A percentile compares a stretch with the other conserved stretches of the same genome.
Evolutionary conservation across 2,888 invertebrate genomes (phyloP).

Genomic region (Athetis lepigone): DNA sequence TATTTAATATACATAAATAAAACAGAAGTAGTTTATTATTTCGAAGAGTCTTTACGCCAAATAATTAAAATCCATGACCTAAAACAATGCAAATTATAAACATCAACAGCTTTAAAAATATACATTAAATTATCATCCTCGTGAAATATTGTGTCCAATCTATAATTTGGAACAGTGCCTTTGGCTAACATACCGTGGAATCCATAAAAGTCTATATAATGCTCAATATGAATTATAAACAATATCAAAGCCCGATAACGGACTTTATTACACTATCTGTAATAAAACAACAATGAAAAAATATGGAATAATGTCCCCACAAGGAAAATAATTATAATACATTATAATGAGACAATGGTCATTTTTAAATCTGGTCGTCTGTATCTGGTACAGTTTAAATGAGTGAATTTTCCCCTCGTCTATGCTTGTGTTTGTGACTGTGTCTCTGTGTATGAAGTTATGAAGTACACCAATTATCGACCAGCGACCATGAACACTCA

Average conservation of each 20-base stretch:
- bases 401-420: background rate
- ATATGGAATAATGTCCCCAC: background rate
- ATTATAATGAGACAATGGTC: background rate
- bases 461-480: conserved; percentile 1
- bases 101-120: no score
- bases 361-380: background rate
- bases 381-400: background rate
- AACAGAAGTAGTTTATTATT: no score
- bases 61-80: no score
- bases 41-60: no score
- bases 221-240: background rate
- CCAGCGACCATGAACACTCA: background rate
- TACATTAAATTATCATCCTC: no score
- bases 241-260: background rate
- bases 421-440: background rate
- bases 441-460: background rate
- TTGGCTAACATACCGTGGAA: background rate
- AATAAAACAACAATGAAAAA: background rate
- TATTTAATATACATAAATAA: no score
- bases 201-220: background rate
- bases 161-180: background rate
- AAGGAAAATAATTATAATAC: background rate
- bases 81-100: no score
- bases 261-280: background rate
- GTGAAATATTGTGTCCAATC: no score